These are phyloP conservation scores for Neolamprologus devosi DNA, from an alignment of 2,113 vertebrate species.

Conservation along the genomic window DNA sequence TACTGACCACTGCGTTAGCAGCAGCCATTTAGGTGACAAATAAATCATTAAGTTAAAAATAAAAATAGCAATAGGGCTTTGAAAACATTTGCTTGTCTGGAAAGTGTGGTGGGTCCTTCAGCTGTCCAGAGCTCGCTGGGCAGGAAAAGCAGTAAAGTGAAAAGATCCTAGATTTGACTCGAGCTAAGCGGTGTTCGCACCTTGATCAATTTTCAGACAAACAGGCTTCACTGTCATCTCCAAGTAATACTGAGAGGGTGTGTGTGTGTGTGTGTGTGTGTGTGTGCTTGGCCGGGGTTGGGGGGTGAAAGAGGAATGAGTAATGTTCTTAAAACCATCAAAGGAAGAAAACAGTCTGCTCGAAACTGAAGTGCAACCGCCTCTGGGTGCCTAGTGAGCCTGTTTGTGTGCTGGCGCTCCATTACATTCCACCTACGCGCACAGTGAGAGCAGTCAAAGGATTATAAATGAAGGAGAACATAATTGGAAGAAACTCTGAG, in stretches of 20 bases:
- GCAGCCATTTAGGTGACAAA: neutral
- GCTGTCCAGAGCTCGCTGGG: neutral
- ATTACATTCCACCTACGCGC: slow-evolving; percentile 52
- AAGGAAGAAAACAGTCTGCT: neutral
- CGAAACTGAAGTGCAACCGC: slow-evolving; percentile 7
- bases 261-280: neutral
- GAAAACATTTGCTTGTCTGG: neutral
- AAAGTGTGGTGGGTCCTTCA: neutral
- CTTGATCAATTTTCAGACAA: neutral
- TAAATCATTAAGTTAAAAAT: neutral
- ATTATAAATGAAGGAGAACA: slow-evolving; percentile 52
- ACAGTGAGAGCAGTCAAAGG: slow-evolving; percentile 35
- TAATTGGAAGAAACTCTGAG: slow-evolving; percentile 37
- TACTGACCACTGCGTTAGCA: neutral
- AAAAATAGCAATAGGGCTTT: neutral
- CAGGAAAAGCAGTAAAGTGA: neutral
- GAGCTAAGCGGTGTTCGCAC: neutral
- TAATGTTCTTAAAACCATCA: slow-evolving; percentile 1
- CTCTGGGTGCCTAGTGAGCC: slow-evolving; percentile 25
- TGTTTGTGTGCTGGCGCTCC: slow-evolving; percentile 30
- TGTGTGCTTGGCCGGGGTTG: neutral
- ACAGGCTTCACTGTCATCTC: neutral
- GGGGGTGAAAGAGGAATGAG: neutral
- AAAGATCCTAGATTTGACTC: neutral
- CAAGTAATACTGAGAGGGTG: neutral